Evolutionary conservation across 2,888 invertebrate species (phyloP).

Genomic region (Latrodectus elegans): DNA sequence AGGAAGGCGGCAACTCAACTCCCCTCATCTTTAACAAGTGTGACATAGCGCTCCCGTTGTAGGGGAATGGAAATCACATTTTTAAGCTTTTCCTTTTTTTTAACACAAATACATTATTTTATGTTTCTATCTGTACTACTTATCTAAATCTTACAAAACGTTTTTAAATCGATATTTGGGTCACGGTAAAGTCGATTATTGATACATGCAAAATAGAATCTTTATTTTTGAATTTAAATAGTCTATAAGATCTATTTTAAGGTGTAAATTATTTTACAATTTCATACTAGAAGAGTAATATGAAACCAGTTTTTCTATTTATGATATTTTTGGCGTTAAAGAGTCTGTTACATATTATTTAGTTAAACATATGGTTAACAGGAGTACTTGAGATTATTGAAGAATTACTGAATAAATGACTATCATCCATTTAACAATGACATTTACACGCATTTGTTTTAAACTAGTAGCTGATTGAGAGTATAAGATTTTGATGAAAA

Average conservation of each 20-base stretch:
- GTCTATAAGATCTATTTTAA: not conserved
- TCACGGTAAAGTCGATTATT: conserved; percentile 32
- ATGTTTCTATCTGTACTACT: conserved; percentile 36
- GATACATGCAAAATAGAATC: conserved; percentile 44
- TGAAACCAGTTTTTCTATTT: too few relatives aligned
- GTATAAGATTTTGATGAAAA: too few relatives aligned
- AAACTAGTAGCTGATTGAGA: too few relatives aligned
- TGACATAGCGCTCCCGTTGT: conserved; percentile 27
- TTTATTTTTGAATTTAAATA: conserved; percentile 1
- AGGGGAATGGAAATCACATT: conserved; percentile 49
- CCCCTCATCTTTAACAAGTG: conserved; percentile 65
- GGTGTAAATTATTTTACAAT: too few relatives aligned
- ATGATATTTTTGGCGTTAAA: too few relatives aligned
- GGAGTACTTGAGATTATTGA: too few relatives aligned
- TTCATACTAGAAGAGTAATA: too few relatives aligned
- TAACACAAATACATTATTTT: conserved; percentile 27
- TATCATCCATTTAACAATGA: too few relatives aligned
- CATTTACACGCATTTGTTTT: too few relatives aligned
- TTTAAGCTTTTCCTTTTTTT: conserved; percentile 9
- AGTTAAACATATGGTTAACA: too few relatives aligned
- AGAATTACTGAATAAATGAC: too few relatives aligned
- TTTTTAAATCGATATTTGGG: conserved; percentile 61
- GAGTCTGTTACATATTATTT: too few relatives aligned
- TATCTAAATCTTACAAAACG: not conserved
- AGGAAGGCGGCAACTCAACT: conserved; percentile 67